Evolutionary conservation across 1,140 invertebrate genomes (phyloP).

Genomic region (Galendromus occidentalis): DNA sequence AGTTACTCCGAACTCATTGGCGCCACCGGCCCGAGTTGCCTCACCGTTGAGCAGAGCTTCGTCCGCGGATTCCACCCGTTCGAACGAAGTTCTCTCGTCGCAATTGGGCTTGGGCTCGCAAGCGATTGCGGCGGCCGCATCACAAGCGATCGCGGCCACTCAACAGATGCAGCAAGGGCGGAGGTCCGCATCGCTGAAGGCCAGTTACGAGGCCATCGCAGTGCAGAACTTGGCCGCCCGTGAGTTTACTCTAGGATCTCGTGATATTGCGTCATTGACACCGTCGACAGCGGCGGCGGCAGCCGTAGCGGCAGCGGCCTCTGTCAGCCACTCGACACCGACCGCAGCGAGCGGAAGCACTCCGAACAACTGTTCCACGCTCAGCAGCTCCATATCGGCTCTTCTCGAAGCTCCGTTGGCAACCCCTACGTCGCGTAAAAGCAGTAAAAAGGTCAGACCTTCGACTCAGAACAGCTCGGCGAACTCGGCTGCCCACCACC

Average conservation of each 20-base stretch:
- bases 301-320: background rate
- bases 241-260: slow-evolving; percentile 18
- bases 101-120: slow-evolving; percentile 56
- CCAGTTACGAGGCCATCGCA: slow-evolving; percentile 66
- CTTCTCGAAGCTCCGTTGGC: background rate
- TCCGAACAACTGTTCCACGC: slow-evolving; percentile 32
- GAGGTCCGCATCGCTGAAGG: slow-evolving; percentile 77
- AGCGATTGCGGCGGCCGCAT: slow-evolving; percentile 79
- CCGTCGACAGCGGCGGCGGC: slow-evolving; percentile 15
- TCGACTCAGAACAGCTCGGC: slow-evolving; percentile 1
- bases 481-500: background rate
- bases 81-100: slow-evolving; percentile 29
- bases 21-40: slow-evolving; percentile 15
- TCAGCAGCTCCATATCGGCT: slow-evolving; percentile 37
- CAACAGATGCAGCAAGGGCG: slow-evolving; percentile 88
- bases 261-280: slow-evolving; percentile 17
- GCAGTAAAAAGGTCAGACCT: background rate
- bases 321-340: background rate
- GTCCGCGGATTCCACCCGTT: slow-evolving; percentile 23
- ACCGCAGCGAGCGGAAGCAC: slow-evolving; percentile 1
- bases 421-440: background rate
- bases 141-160: slow-evolving; percentile 84
- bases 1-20: slow-evolving; percentile 17
- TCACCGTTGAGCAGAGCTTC: slow-evolving; percentile 20
- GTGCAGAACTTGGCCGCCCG: slow-evolving; percentile 19